Evolutionary conservation across 2,797 vertebrate species (phyloP).

Genomic region (Paedocypris micromegethes): DNA sequence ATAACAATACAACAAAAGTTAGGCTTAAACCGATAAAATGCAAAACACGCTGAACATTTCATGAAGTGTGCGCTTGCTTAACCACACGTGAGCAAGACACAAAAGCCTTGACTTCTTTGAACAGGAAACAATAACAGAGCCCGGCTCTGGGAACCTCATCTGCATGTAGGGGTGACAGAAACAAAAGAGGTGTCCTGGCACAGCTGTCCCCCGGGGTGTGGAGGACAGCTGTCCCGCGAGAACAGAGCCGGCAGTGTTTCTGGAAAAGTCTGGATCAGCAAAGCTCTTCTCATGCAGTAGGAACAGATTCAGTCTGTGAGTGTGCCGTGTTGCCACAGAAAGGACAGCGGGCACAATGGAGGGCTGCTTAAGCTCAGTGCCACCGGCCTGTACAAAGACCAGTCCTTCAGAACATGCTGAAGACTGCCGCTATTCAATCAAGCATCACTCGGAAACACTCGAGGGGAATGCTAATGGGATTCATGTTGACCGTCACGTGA

Average conservation of each 20-base stretch:
- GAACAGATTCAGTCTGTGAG: constrained; percentile 60
- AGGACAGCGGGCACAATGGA: constrained; percentile 48
- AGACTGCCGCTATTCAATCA: constrained; percentile 20
- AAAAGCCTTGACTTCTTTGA: constrained; percentile 5
- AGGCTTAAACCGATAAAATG: constrained; percentile 28
- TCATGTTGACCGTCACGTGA: not conserved
- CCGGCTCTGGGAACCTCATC: constrained; percentile 43
- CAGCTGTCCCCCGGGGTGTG: constrained; percentile 67
- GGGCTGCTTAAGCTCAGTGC: constrained; percentile 28
- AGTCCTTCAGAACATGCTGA: not conserved
- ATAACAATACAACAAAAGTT: not conserved
- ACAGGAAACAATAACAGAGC: constrained; percentile 15
- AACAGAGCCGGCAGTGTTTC: constrained; percentile 68
- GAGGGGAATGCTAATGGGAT: not conserved
- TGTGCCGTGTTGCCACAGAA: constrained; percentile 54
- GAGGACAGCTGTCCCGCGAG: constrained; percentile 65
- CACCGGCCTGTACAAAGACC: constrained; percentile 11
- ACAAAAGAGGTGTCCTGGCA: constrained; percentile 50
- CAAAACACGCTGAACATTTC: constrained; percentile 20
- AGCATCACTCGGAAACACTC: constrained; percentile 16
- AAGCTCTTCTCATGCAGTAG: constrained; percentile 48
- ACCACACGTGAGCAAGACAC: constrained; percentile 22
- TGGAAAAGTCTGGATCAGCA: constrained; percentile 61
- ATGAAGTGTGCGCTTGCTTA: constrained; percentile 19
- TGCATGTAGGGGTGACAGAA: constrained; percentile 23